phyloP scores from a whole-genome alignment of 2,797 vertebrate species.

The Alexandromys oeconomus region DNA sequence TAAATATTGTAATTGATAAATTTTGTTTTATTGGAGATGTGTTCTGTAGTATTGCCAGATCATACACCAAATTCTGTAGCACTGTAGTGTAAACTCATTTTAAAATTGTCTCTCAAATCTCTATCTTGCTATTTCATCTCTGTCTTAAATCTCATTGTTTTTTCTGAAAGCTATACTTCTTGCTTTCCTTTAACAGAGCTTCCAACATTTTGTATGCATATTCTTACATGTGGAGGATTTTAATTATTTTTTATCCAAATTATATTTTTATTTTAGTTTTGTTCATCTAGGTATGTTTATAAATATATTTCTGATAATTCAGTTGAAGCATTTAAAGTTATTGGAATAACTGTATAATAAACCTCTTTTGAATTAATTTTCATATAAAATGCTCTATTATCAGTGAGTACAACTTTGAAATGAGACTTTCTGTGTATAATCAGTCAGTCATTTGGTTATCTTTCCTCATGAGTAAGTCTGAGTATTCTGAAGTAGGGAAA shows the following conservation, averaged over 20 bases:
- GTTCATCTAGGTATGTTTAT: neutral
- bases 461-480: neutral
- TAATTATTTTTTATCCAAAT: neutral
- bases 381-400: constrained; percentile 15
- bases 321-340: neutral
- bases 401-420: neutral
- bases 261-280: neutral
- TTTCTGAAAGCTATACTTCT: neutral
- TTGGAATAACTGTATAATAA: neutral
- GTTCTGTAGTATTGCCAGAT: neutral
- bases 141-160: neutral
- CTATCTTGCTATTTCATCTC: neutral
- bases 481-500: constrained; percentile 30
- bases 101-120: neutral
- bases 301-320: neutral
- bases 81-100: neutral
- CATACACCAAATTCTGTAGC: no score
- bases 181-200: neutral
- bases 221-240: neutral
- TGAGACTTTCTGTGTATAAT: neutral
- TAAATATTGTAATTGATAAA: neutral
- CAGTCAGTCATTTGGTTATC: neutral
- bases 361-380: constrained; percentile 35
- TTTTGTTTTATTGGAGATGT: neutral
- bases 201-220: neutral